Evolutionary conservation across 2,113 vertebrate genomes (phyloP).

Genomic region (Tyrannus savana): DNA sequence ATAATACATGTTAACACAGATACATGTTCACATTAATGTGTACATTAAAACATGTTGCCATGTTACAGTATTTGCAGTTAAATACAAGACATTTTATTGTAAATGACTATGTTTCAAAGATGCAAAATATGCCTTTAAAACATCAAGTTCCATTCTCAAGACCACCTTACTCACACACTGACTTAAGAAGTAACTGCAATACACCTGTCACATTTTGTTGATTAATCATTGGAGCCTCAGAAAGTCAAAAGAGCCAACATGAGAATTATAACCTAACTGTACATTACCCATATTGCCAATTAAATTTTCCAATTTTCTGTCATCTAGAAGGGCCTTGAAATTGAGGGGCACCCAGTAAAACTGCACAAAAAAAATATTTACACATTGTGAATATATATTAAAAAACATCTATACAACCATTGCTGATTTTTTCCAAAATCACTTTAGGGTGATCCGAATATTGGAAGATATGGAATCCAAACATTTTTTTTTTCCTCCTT

Average conservation of each 20-base stretch:
- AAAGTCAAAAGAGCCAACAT: conserved; percentile 48
- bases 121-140: conserved; percentile 43
- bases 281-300: conserved; percentile 36
- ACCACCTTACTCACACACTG: background rate
- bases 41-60: background rate
- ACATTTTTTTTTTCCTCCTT: background rate
- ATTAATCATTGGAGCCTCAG: conserved; percentile 11
- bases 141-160: conserved; percentile 4
- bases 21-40: background rate
- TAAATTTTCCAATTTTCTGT: conserved; percentile 24
- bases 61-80: background rate
- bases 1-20: conserved; percentile 16
- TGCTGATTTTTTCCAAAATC: conserved; percentile 2
- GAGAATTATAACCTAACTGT: conserved; percentile 29
- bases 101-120: conserved; percentile 8
- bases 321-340: background rate
- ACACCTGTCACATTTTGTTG: background rate
- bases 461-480: conserved; percentile 37
- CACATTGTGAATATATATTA: conserved; percentile 27
- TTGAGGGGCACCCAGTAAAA: background rate
- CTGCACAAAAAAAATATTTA: background rate
- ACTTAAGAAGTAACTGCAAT: background rate
- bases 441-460: conserved; percentile 48
- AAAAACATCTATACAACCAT: background rate
- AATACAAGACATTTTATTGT: background rate